Base-by-base conservation (phyloP, 2,888 invertebrate genomes). In the Lepidonotus clava region DNA sequence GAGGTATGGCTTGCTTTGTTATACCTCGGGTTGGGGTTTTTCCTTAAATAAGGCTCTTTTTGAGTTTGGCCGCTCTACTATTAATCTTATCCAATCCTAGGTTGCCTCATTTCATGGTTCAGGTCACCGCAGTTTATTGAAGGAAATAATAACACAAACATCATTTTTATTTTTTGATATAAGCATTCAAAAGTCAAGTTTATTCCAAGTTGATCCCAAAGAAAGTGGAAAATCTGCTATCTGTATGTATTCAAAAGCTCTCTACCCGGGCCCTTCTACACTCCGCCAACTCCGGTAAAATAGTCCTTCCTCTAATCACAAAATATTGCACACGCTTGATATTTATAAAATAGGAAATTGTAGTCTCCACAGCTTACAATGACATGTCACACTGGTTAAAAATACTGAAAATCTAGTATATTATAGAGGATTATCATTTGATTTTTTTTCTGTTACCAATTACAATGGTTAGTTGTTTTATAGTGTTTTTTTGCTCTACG, bases 191-290 rank as follows among this genome's bases (percentile, higher is more conserved):
- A 86, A 77, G 76, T 83, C 83, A 83, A 83, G 83, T 86, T 86
- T 77, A 77, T 86, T 86, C 86, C 86, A 86, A 86, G 76, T 86
- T 86, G 86, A 46, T 86, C 86, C 86, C 77, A 77, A 77, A 66
- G 40, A 86, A 80, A 80, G 80, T 80, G 80, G 80, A 80, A 41
- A 80, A 80, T 80, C 80, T 80, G 80, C 80, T 80, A 80, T 80
- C 80, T 80, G 80, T 80, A 71, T 71, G 80, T 80, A 80, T 80
- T 51, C 80, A 80, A 80, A 76, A 80, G 80, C 80, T 80, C 46
- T 80, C 80, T 80, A 80, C 80, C 80, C 80, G 24, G 80, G 80
- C 80, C 80, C 76, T 76, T 32, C 51, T 46, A 41, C 80, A n/a
- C 6, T 51, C 51, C 51, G 80, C 80, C 80, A 28, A 38, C 40